These are phyloP conservation scores for Gnatocerus cornutus DNA, from an alignment of 2,888 invertebrate genomes.

Conservation along the genomic window DNA sequence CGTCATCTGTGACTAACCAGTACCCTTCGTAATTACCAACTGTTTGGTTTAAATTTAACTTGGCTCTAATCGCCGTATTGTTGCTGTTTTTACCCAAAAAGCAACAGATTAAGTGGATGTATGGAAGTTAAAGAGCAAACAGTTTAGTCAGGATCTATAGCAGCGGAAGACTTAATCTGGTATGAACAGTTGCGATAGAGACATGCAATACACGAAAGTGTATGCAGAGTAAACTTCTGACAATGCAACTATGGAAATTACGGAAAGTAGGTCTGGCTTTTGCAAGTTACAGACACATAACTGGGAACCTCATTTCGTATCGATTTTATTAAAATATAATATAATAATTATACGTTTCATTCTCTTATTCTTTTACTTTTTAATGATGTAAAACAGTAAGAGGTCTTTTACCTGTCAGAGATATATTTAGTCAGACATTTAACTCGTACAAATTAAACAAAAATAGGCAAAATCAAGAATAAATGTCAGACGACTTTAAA, in stretches of 20 bases:
- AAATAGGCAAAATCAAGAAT: too few species aligned
- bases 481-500: too few species aligned
- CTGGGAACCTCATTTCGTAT: background rate
- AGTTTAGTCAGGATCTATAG: background rate
- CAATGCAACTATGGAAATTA: background rate
- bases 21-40: slow-evolving; percentile 21
- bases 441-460: too few species aligned
- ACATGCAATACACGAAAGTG: background rate
- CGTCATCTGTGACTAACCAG: slow-evolving; percentile 34
- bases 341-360: background rate
- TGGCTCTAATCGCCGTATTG: slow-evolving; percentile 31
- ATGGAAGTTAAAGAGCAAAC: slow-evolving; percentile 1
- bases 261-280: too few species aligned
- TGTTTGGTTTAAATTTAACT: slow-evolving; percentile 25
- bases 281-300: background rate
- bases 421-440: too few species aligned
- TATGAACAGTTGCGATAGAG: background rate
- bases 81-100: slow-evolving; percentile 27
- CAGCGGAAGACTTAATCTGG: background rate
- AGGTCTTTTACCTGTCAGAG: too few species aligned
- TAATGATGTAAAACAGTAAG: too few species aligned
- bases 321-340: background rate
- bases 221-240: background rate
- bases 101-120: slow-evolving; percentile 10
- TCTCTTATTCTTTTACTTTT: too few species aligned